phyloP scores from a whole-genome alignment of 2,113 vertebrate genomes.

The Cepphus grylle region DNA sequence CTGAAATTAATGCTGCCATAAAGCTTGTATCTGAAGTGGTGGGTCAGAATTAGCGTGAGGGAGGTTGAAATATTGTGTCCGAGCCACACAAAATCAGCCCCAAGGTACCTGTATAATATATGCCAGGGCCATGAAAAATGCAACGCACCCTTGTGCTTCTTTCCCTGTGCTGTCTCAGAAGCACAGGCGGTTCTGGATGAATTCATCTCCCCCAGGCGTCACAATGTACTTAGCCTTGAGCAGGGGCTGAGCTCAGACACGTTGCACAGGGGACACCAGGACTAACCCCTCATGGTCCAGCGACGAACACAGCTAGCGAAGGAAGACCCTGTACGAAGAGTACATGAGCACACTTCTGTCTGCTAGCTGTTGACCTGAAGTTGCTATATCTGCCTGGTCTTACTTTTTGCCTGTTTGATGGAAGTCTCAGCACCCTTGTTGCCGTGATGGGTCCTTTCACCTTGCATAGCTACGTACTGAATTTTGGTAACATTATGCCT shows the following conservation, averaged over 20 bases:
- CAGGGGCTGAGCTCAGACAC: neutral
- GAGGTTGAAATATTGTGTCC: neutral
- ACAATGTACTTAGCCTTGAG: neutral
- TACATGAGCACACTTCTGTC: rapidly evolving
- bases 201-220: neutral
- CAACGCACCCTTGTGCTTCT: neutral
- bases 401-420: neutral
- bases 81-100: neutral
- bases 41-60: neutral
- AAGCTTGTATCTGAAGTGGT: neutral
- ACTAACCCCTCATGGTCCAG: rapidly evolving
- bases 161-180: neutral
- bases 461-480: neutral
- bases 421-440: neutral
- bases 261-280: neutral
- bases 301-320: neutral
- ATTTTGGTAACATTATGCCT: neutral
- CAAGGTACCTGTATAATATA: neutral
- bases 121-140: neutral
- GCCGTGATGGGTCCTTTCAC: neutral
- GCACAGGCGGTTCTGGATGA: neutral
- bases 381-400: neutral
- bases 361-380: neutral
- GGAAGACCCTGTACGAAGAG: rapidly evolving
- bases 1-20: neutral